Conservation (phyloP, 2,113 vertebrate species). For the Cephalopholis sonnerati region DNA sequence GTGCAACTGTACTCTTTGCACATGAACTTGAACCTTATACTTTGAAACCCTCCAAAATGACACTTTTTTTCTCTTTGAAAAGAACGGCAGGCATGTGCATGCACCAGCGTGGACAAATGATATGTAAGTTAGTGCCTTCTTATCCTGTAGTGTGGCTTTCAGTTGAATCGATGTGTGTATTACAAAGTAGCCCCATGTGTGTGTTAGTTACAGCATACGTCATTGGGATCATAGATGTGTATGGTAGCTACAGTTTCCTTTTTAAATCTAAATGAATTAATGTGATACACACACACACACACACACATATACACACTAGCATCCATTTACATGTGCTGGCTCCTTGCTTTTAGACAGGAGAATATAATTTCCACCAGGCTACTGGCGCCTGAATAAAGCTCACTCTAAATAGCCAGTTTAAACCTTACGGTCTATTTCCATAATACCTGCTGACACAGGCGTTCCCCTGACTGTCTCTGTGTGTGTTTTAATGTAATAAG, state of each 20-base stretch:
- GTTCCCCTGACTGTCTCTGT: constrained; percentile 57
- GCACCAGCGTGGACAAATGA: constrained; percentile 48
- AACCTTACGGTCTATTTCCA: constrained; percentile 72
- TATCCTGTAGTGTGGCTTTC: constrained; percentile 33
- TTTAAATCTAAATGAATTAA: constrained; percentile 64
- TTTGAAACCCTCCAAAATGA: not conserved
- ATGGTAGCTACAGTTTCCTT: constrained; percentile 25
- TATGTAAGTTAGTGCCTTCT: constrained; percentile 64
- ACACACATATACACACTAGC: constrained; percentile 31
- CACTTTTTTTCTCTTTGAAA: constrained; percentile 25
- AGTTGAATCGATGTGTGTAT: constrained; percentile 30
- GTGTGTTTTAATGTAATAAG: constrained; percentile 83
- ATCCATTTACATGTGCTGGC: constrained; percentile 65
- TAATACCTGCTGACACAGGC: constrained; percentile 76
- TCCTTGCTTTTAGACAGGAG: constrained; percentile 64
- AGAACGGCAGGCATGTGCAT: constrained; percentile 56
- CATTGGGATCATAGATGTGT: constrained; percentile 32
- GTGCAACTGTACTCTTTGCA: not conserved
- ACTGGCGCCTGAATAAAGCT: constrained; percentile 67
- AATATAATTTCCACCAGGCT: constrained; percentile 66
- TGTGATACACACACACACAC: constrained; percentile 15
- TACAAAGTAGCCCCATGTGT: constrained; percentile 31
- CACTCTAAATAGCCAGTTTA: constrained; percentile 68
- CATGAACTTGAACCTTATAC: not conserved
- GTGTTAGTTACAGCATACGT: constrained; percentile 30